Evolutionary conservation across 1,140 invertebrate genomes (phyloP).

Genomic region (Probaryconus sp.): DNA sequence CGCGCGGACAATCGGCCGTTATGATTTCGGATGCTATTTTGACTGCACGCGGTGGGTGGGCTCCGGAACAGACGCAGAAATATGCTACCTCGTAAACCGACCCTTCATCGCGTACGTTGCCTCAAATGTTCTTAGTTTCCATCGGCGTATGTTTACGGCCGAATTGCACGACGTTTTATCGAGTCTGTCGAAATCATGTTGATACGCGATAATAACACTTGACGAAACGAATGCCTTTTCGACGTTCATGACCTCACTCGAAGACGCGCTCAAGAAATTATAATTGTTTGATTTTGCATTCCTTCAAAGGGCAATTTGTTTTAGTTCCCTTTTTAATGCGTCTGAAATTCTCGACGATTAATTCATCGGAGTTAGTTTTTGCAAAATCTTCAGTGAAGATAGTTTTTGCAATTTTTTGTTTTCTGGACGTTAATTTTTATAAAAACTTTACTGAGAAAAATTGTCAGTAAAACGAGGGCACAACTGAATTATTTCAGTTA

Average conservation of each 20-base stretch:
- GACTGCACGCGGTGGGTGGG: constrained; percentile 73
- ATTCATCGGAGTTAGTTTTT: too few relatives aligned
- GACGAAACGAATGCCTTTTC: neutral
- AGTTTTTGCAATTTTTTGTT: too few relatives aligned
- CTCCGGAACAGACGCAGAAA: constrained; percentile 73
- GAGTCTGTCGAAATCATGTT: constrained; percentile 8
- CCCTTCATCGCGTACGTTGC: constrained; percentile 63
- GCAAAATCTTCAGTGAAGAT: too few relatives aligned
- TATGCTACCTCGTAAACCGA: constrained; percentile 78
- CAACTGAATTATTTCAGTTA: too few relatives aligned
- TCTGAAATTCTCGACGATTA: constrained; percentile 1
- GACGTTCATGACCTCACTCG: constrained; percentile 5
- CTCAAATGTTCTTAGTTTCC: constrained; percentile 48
- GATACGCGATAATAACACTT: constrained; percentile 21
- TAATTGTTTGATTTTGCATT: too few relatives aligned
- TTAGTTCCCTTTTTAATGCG: too few relatives aligned
- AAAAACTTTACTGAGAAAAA: too few relatives aligned
- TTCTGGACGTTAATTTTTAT: too few relatives aligned
- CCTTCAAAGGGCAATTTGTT: too few relatives aligned
- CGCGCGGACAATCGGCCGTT: constrained; percentile 76
- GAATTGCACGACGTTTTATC: constrained; percentile 31
- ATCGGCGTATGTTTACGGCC: constrained; percentile 62
- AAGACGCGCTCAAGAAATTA: too few relatives aligned
- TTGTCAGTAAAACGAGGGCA: too few relatives aligned
- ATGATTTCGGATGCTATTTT: constrained; percentile 78